phyloP scores from a whole-genome alignment of 2,888 invertebrate species.

The Rhopalosiphum nymphaeae region DNA sequence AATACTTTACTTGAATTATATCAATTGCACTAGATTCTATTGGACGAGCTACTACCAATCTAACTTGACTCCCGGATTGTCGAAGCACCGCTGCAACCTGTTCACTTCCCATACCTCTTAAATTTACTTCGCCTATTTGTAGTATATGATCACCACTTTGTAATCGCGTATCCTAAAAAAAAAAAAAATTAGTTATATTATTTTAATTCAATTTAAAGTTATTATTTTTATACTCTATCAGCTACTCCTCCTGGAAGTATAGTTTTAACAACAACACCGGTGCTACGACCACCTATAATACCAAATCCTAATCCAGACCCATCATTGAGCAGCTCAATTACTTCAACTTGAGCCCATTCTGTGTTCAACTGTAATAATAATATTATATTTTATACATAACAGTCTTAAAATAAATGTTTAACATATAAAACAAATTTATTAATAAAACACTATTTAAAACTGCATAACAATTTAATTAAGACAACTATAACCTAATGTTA shows the following conservation, averaged over 20 bases:
- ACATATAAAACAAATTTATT: neutral
- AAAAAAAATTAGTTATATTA: neutral
- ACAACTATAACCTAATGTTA: neutral
- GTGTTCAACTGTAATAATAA: slow-evolving; percentile 70
- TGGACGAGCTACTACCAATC: slow-evolving; percentile 93
- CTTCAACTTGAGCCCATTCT: slow-evolving; percentile 99
- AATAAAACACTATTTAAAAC: neutral
- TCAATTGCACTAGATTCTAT: slow-evolving; percentile 86
- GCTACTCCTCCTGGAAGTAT: slow-evolving; percentile 98
- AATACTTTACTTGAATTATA: slow-evolving; percentile 64
- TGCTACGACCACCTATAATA: slow-evolving; percentile 96
- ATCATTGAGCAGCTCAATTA: slow-evolving; percentile 97
- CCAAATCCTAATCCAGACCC: slow-evolving; percentile 98
- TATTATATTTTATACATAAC: neutral
- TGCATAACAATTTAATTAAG: neutral
- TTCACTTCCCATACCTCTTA: slow-evolving; percentile 96
- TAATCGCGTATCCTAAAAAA: slow-evolving; percentile 88
- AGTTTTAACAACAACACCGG: slow-evolving; percentile 99
- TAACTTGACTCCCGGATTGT: slow-evolving; percentile 94
- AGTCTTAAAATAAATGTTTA: neutral
- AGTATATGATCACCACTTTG: slow-evolving; percentile 98
- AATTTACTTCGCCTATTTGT: slow-evolving; percentile 93
- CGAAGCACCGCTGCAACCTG: slow-evolving; percentile 95
- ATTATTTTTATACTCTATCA: slow-evolving; percentile 80
- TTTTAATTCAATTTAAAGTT: slow-evolving; percentile 4